phyloP scores from a whole-genome alignment of 2,797 vertebrate genomes.

The Emydoidea blandingii region DNA sequence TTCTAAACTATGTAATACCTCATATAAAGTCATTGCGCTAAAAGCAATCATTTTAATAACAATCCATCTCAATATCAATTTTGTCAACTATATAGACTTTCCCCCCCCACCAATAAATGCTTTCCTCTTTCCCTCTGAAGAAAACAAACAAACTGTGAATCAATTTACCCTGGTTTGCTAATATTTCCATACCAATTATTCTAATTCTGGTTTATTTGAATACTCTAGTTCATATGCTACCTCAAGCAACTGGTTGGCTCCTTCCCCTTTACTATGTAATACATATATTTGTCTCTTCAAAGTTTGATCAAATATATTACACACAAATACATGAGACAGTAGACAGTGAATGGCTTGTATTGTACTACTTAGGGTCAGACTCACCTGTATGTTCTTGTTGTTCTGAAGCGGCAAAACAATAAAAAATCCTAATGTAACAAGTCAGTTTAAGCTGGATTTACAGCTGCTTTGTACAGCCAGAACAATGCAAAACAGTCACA shows the following conservation, averaged over 20 bases:
- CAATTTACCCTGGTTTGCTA: conserved; percentile 9
- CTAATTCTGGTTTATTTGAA: conserved; percentile 9
- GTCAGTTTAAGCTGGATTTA: not conserved
- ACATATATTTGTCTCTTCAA: not conserved
- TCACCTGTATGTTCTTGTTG: not conserved
- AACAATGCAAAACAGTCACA: not conserved
- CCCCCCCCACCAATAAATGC: conserved; percentile 8
- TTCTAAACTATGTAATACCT: conserved; percentile 62
- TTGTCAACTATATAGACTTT: conserved; percentile 35
- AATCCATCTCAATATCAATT: conserved; percentile 48
- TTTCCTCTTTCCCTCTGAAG: conserved; percentile 6
- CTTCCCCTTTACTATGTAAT: not conserved
- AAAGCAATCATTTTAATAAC: conserved; percentile 63
- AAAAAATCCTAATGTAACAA: not conserved
- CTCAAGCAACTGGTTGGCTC: not conserved
- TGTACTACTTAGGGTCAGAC: not conserved
- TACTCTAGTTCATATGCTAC: conserved; percentile 20
- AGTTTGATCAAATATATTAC: not conserved
- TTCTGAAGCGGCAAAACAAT: not conserved
- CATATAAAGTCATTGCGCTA: conserved; percentile 40
- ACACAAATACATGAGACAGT: not conserved
- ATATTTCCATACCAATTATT: conserved; percentile 38
- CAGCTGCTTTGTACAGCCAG: not conserved
- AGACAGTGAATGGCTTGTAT: not conserved
- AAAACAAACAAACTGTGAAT: conserved; percentile 34